Base-by-base conservation (phyloP, 1,140 invertebrate species). In the Chymomyza costata region DNA sequence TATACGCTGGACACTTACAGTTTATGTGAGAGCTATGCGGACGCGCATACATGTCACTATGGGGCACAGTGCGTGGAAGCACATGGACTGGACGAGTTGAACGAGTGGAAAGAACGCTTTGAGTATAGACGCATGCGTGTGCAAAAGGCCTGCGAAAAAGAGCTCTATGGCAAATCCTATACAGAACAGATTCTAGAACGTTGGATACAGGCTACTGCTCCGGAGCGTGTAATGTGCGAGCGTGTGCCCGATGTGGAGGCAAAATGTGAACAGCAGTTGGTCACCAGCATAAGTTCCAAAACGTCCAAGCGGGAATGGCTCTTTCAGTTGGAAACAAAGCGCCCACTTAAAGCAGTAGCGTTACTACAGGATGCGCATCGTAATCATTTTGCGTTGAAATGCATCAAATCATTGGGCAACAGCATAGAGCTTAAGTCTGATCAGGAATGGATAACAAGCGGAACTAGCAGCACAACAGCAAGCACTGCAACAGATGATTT, bases 51-150 rank as follows among this genome's bases (percentile, higher is more conserved):
- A 16, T 93, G 92, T 82, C 86, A 90, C 30, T 90, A 91, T 69
- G 91, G 91, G 13, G 87, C 89, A 10, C 91, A 92, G 65, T 93
- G 92, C 85, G 90, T 92, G n/a, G 89, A 92, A 78, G 93, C 93
- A 2, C 93, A 94, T 76, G 91, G 91, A 10, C 78, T 87, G 44
- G 90, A 91, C 41, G 93, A 94, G 81, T 82, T 94, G 6, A 86
- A 87, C 7, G 92, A 94, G 86, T 94, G 93, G 93, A 89, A 90
- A 66, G 89, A 92, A 64, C 86, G 92, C 40, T 92, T 91, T 73
- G 89, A 91, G 58, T 91, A 92, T 69, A 84, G 91, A 19, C 86
- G 86, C 38, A 90, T 89, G 88, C 88, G 89, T 59, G 82, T 92
- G 34, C 89, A 92, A 70, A 86, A 89, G 54, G 90, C 91, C 2